Evolutionary conservation across 2,888 invertebrate species (phyloP), one percentile per base, ranked within the genome.

Genomic region (Hipparchia sbordonii): DNA sequence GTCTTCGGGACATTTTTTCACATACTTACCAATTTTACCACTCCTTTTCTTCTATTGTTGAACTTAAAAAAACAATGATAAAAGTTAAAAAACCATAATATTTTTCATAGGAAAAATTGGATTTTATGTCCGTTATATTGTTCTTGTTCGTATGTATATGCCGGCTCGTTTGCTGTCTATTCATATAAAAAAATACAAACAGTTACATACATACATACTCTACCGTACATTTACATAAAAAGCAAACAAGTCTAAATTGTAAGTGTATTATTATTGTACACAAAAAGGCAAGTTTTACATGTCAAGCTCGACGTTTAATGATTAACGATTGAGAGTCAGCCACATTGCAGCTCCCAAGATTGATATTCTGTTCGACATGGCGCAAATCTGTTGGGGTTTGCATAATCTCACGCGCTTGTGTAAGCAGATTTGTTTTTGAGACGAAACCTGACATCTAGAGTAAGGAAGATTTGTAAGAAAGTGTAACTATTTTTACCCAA

Each of bases 341-440:
- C 70, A 57, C 57, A 62, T 46, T 63, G 62, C 67, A 67, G 57
- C 63, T 23, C 66, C 65, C 71, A 79, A 79, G 77, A 80, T 80
- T 79, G 78, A 80, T 80, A 79, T 79, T 78, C 75, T 75, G 75
- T 76, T 76, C 71, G 48, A 69, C 68, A 63, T 13, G 67, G 23
- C 13, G 67, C 56, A 57, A 57, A 67, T 46, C 67, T 33, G 61
- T 62, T 62, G 56, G 72, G n/a, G 56, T 57, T 67, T 67, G 46
- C 57, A 67, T 67, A 67, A 67, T 56, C 56, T 56, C 67, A 69
- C 52, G 61, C 61, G 52, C 54, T 39, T 10, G 6, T 6, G 13
- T 10, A 45, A 69, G 61, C 67, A 56, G 56, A 67, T 67, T 67
- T 67, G 67, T 46, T 6, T 52, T 65, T 65, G 3, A 52, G 12